phyloP scores from a whole-genome alignment of 2,888 invertebrate genomes.

The Hetaerina titia region DNA sequence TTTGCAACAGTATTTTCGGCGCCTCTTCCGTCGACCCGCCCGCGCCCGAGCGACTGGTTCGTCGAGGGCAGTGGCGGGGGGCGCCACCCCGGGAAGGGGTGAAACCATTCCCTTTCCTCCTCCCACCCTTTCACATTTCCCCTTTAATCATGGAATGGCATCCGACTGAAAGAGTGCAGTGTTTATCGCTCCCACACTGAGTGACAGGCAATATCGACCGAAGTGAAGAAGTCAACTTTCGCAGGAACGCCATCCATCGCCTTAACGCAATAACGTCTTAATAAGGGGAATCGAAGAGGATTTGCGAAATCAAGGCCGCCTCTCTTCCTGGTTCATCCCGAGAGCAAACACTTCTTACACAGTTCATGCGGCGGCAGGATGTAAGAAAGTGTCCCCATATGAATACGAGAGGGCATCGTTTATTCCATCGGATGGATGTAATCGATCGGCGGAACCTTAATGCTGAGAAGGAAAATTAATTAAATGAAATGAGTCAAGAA shows the following conservation, averaged over 20 bases:
- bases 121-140: not conserved
- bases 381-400: no score
- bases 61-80: no score
- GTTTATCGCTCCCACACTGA: not conserved
- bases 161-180: not conserved
- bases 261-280: not conserved
- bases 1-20: no score
- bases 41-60: no score
- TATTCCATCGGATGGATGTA: no score
- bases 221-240: not conserved
- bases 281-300: not conserved
- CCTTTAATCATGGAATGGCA: not conserved
- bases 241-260: not conserved
- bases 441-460: no score
- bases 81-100: not conserved
- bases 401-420: no score
- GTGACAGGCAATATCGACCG: slow-evolving; percentile 27
- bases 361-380: no score
- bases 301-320: not conserved
- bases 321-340: not conserved
- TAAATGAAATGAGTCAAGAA: no score
- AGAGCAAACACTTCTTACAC: not conserved
- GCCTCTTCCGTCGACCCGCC: no score
- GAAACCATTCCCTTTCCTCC: not conserved
- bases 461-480: no score